phyloP scores from a whole-genome alignment of 2,888 invertebrate genomes.

The Cheilosia vernalis region DNA sequence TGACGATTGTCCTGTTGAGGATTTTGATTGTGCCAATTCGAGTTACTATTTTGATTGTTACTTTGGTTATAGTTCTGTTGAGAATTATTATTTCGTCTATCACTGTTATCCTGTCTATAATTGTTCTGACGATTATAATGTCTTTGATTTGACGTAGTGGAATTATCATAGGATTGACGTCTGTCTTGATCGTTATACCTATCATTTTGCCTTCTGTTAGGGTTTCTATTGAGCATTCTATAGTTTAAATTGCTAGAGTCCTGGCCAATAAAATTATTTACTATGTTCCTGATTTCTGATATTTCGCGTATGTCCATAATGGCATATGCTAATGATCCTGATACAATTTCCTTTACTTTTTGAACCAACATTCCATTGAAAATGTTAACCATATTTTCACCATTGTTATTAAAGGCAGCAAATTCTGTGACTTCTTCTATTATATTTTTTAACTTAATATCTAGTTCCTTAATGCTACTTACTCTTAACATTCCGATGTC shows the following conservation, averaged over 20 bases:
- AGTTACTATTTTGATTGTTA: not conserved
- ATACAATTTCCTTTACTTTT: not conserved
- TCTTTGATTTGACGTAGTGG: slow-evolving; percentile 3
- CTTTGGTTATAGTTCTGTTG: not conserved
- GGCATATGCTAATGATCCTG: not conserved
- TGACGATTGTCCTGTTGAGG: too few relatives aligned
- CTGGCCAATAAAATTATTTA: not conserved
- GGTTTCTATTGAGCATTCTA: not conserved
- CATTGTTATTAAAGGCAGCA: not conserved
- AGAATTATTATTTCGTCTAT: slow-evolving; percentile 3
- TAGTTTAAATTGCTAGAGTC: not conserved
- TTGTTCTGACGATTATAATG: not conserved
- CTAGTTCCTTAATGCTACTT: not conserved
- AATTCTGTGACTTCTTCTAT: not conserved
- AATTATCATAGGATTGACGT: not conserved
- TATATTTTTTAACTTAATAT: not conserved
- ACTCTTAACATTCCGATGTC: slow-evolving; percentile 3
- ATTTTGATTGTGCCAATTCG: not conserved
- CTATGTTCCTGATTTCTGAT: not conserved
- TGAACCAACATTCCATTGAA: not conserved
- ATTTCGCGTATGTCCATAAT: not conserved
- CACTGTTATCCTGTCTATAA: not conserved
- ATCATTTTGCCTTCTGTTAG: not conserved
- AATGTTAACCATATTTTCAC: not conserved
- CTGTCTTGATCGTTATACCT: not conserved